Conservation (phyloP, 2,797 vertebrate species). For the Champsocephalus gunnari region DNA sequence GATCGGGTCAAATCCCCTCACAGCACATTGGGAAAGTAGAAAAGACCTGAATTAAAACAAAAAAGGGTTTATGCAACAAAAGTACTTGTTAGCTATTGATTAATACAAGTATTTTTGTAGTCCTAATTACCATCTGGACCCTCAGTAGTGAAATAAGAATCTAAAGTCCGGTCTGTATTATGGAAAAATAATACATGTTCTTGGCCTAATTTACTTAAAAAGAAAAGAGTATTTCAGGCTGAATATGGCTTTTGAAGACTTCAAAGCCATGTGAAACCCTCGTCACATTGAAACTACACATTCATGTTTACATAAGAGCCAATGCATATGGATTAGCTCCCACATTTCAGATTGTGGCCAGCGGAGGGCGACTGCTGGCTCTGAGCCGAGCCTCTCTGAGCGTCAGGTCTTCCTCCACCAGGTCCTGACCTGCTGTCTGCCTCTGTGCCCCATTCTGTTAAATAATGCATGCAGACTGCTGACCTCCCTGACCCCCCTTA, state of each 20-base stretch:
- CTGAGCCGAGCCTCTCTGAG: not conserved
- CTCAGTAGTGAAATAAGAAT: no score
- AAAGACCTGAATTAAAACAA: no score
- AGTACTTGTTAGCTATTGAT: no score
- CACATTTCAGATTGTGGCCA: slow-evolving; percentile 36
- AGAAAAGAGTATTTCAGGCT: no score
- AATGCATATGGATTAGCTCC: not conserved
- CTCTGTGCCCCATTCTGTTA: slow-evolving; percentile 42
- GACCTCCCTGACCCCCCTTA: slow-evolving; percentile 62
- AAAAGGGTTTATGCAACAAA: no score
- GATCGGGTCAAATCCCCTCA: no score
- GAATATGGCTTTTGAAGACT: not conserved
- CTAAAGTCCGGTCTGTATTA: no score
- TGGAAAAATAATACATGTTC: no score
- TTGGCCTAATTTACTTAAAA: not conserved
- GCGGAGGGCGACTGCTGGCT: slow-evolving; percentile 45
- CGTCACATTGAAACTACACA: not conserved
- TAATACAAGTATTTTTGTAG: no score
- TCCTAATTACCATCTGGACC: not conserved
- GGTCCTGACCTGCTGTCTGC: slow-evolving; percentile 61
- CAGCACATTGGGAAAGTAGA: no score
- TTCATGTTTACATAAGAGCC: not conserved
- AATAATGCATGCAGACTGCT: slow-evolving; percentile 72
- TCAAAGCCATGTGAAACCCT: not conserved
- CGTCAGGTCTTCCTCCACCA: slow-evolving; percentile 40